Percentiles rank a stretch among this genome's conserved stretches.
Conservation (phyloP, 2,797 vertebrate species). For the Megaceryle alcyon region DNA sequence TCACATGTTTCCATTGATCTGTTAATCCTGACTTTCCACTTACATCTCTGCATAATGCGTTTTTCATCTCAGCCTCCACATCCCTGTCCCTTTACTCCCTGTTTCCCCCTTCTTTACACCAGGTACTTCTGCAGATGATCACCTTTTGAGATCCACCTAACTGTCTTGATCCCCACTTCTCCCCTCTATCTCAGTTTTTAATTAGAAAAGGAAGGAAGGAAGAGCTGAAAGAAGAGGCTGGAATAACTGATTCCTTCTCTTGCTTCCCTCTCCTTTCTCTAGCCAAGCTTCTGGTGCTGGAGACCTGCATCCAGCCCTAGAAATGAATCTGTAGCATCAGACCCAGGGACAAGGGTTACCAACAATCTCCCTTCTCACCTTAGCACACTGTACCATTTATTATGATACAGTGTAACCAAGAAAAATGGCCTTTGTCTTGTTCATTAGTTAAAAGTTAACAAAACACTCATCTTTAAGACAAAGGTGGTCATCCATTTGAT, state of each 20-base stretch:
- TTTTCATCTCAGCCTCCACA: not conserved
- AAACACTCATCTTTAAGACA: not conserved
- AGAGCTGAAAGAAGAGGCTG: not conserved
- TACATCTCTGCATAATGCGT: not conserved
- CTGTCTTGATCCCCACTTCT: not conserved
- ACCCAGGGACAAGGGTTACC: not conserved
- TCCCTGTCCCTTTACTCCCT: not conserved
- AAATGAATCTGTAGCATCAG: not conserved
- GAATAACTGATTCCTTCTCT: not conserved
- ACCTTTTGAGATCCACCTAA: not conserved
- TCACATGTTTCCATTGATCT: not conserved
- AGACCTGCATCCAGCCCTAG: not conserved
- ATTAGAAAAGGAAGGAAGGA: not conserved
- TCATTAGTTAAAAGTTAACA: conserved; percentile 6
- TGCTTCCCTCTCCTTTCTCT: not conserved
- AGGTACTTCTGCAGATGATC: not conserved
- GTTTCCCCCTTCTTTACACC: not conserved
- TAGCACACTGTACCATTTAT: not conserved
- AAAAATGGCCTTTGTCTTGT: not conserved
- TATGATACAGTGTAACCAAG: not conserved
- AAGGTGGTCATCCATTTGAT: not conserved
- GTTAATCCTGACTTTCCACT: not conserved
- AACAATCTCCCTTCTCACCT: not conserved
- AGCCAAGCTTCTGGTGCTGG: not conserved
- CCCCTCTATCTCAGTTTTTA: not conserved